Conservation (phyloP, 2,113 vertebrate genomes). For the Ctenomys sociabilis region DNA sequence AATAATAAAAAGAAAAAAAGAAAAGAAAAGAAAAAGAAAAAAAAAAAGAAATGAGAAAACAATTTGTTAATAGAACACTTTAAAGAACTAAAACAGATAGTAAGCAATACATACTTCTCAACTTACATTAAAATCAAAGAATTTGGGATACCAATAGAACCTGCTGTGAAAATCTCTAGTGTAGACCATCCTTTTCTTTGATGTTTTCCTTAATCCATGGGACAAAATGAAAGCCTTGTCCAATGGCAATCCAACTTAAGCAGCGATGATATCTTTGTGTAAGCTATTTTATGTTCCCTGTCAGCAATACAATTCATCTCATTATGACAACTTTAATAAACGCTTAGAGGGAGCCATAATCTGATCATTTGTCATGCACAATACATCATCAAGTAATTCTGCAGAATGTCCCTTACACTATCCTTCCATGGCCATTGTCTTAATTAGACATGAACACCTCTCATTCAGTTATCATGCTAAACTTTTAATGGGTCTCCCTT, state of each 20-base stretch:
- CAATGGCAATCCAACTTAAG: background rate
- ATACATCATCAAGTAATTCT: slow-evolving; percentile 60
- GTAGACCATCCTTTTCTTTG: background rate
- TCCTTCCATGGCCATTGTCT: background rate
- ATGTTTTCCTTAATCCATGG: background rate
- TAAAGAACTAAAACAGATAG: slow-evolving; percentile 28
- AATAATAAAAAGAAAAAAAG: no score
- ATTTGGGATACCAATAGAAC: background rate
- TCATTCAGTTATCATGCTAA: slow-evolving; percentile 40
- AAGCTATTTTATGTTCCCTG: slow-evolving; percentile 15
- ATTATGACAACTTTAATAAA: slow-evolving; percentile 63
- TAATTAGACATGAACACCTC: slow-evolving; percentile 29
- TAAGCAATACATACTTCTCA: background rate
- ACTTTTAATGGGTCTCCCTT: background rate
- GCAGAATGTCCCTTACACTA: slow-evolving; percentile 44
- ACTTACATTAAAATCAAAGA: background rate
- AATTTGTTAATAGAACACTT: background rate
- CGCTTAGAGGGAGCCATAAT: slow-evolving; percentile 51
- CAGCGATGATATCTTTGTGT: slow-evolving; percentile 16
- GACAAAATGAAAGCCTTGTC: background rate
- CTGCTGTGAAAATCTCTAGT: background rate
- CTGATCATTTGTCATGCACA: slow-evolving; percentile 43
- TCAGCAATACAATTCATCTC: slow-evolving; percentile 57
- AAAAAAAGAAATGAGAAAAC: no score
- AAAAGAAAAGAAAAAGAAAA: no score